These are phyloP conservation scores for Tuta absoluta DNA, from an alignment of 2,888 invertebrate genomes.

Conservation along the genomic window DNA sequence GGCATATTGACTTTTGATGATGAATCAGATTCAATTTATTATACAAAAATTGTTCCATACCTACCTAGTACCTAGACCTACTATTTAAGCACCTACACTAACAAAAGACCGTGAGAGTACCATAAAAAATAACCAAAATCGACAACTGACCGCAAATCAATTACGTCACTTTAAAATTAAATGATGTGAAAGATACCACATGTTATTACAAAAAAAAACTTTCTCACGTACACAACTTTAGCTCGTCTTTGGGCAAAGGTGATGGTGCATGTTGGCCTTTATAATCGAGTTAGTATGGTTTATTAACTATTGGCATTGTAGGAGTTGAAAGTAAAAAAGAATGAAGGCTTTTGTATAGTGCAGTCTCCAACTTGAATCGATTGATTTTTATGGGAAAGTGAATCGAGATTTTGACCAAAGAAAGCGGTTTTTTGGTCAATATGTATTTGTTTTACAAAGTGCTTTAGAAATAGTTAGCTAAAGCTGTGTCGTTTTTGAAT, in stretches of 20 bases:
- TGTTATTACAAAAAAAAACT: background rate
- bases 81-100: too few relatives aligned
- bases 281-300: conserved; percentile 1
- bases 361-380: background rate
- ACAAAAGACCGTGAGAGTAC: background rate
- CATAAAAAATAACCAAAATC: conserved; percentile 1
- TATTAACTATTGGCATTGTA: conserved; percentile 16
- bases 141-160: conserved; percentile 31
- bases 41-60: too few relatives aligned
- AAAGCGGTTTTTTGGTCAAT: background rate
- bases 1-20: too few relatives aligned
- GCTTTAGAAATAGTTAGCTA: too few relatives aligned
- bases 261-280: background rate
- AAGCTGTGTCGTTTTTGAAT: too few relatives aligned
- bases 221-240: background rate
- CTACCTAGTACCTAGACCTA: too few relatives aligned
- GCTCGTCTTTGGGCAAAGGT: conserved; percentile 1
- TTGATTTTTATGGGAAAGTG: conserved; percentile 8
- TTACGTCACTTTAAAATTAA: conserved; percentile 34
- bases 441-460: too few relatives aligned
- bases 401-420: background rate
- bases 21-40: too few relatives aligned
- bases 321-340: background rate
- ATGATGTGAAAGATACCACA: conserved; percentile 37
- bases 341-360: background rate